These are phyloP conservation scores for Harpalus rubripes DNA, from an alignment of 2,888 invertebrate genomes.

Conservation along the genomic window DNA sequence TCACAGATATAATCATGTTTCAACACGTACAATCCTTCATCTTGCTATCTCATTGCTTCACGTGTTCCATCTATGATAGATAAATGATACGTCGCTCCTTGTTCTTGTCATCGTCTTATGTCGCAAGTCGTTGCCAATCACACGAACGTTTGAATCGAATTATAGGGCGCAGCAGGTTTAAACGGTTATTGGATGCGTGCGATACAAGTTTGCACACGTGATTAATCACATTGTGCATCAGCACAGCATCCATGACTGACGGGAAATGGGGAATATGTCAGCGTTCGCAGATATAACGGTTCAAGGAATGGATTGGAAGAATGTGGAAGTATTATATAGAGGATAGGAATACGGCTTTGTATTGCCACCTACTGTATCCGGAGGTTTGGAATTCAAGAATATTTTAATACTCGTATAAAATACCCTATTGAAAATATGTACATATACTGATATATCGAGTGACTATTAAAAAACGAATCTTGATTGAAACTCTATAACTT, in stretches of 20 bases:
- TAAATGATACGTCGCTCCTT: not conserved
- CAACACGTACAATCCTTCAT: not conserved
- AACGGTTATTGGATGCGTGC: not conserved
- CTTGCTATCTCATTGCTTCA: not conserved
- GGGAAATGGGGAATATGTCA: not conserved
- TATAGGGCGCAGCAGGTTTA: not conserved
- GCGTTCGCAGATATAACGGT: not conserved
- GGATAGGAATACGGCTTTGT: not conserved
- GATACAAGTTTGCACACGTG: slow-evolving; percentile 17
- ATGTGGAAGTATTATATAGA: not conserved
- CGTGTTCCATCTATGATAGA: not conserved
- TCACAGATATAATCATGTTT: no score
- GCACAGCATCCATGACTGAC: slow-evolving; percentile 7
- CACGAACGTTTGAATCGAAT: slow-evolving; percentile 12
- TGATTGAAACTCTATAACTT: no score
- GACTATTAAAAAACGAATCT: no score
- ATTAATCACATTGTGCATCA: slow-evolving; percentile 21
- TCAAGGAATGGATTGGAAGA: not conserved
- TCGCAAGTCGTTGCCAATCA: not conserved
- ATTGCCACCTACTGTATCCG: no score
- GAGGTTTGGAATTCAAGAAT: no score
- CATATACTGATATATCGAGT: no score
- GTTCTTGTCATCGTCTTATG: not conserved
- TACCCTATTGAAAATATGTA: no score
- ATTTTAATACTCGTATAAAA: no score